phyloP scores from a whole-genome alignment of 2,113 vertebrate genomes.

The Empidonax alnorum region DNA sequence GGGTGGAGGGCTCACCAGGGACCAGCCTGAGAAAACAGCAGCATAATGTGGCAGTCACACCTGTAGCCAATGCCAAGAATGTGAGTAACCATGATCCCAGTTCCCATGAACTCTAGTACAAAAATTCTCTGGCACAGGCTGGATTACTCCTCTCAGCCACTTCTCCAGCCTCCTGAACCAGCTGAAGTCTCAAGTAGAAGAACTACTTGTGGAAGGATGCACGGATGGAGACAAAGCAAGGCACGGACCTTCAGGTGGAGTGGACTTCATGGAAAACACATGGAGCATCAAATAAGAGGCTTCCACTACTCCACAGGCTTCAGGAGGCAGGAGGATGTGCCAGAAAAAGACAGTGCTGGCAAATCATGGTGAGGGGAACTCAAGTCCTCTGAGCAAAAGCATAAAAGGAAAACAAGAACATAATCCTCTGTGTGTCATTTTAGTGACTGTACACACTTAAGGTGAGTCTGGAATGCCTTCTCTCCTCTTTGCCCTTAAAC shows the following conservation, averaged over 20 bases:
- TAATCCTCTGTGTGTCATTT: background rate
- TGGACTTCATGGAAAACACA: background rate
- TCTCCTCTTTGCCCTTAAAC: background rate
- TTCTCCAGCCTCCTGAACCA: background rate
- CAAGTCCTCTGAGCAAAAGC: background rate
- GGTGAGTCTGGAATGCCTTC: background rate
- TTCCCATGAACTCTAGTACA: background rate
- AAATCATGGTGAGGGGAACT: accelerated
- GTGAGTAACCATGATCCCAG: accelerated
- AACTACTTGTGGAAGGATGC: background rate
- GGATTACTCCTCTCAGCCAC: background rate
- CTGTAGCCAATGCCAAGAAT: background rate
- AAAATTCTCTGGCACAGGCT: background rate
- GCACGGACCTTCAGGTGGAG: background rate
- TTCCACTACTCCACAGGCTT: background rate
- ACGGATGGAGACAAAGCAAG: background rate
- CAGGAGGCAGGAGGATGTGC: background rate
- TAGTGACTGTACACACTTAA: background rate
- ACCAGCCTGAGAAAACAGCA: background rate
- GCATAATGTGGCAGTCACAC: background rate
- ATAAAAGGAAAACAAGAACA: background rate
- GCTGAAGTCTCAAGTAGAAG: background rate
- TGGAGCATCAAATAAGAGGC: background rate
- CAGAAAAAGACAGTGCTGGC: background rate
- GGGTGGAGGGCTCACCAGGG: background rate